Conservation (phyloP, 2,888 invertebrate species). For the Napeogenes sylphis region DNA sequence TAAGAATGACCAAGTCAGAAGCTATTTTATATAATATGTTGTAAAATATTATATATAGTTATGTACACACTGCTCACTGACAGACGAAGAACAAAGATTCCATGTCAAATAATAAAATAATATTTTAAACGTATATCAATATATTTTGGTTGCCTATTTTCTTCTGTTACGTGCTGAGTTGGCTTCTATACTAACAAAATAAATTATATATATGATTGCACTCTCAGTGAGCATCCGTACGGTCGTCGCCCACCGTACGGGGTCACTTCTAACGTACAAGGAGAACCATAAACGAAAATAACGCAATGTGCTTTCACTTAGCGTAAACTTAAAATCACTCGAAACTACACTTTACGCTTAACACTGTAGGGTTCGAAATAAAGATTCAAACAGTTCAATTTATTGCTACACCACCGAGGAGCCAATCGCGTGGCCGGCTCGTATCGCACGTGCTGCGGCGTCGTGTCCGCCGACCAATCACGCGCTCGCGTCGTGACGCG, state of each 20-base stretch:
- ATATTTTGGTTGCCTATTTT: too few species aligned
- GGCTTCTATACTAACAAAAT: constrained; percentile 23
- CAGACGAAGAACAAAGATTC: too few species aligned
- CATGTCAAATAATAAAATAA: too few species aligned
- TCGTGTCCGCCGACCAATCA: constrained; percentile 18
- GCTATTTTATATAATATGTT: too few species aligned
- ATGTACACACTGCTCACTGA: too few species aligned
- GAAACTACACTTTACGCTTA: constrained; percentile 56
- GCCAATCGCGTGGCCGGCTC: constrained; percentile 7
- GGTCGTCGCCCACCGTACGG: constrained; percentile 29
- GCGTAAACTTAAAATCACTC: constrained; percentile 39
- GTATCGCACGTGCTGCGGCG: not conserved
- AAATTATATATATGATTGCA: constrained; percentile 32
- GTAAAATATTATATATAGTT: too few species aligned
- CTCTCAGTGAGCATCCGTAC: constrained; percentile 27
- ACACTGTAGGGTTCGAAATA: constrained; percentile 46
- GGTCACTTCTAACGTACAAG: constrained; percentile 29
- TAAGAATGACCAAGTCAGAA: too few species aligned
- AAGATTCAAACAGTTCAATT: constrained; percentile 27
- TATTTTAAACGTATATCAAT: too few species aligned
- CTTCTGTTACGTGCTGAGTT: constrained; percentile 4
- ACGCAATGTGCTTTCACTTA: constrained; percentile 25
- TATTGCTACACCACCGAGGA: constrained; percentile 31
- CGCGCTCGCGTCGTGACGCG: constrained; percentile 15
- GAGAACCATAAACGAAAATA: constrained; percentile 23